A percentile compares a stretch with the other conserved stretches of the same genome.
phyloP scores from a whole-genome alignment of 2,113 vertebrate species.

The Oreochromis aureus region DNA sequence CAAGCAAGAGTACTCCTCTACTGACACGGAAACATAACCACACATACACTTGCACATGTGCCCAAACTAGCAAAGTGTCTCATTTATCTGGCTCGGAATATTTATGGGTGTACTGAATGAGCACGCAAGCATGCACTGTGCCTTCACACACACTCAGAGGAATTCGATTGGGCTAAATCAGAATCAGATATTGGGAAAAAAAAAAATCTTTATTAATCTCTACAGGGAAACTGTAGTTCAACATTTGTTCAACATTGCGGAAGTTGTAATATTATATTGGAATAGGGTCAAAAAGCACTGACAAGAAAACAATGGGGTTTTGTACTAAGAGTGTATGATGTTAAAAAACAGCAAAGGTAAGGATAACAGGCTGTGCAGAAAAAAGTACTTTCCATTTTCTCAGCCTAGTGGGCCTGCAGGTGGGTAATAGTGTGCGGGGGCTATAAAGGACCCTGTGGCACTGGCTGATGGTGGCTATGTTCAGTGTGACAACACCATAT shows the following conservation, averaged over 20 bases:
- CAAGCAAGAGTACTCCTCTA: not conserved
- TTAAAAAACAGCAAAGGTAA: not conserved
- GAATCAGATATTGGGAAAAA: not conserved
- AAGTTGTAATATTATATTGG: not conserved
- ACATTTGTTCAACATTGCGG: not conserved
- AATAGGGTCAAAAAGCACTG: not conserved
- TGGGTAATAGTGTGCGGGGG: constrained; percentile 44
- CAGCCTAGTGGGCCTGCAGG: constrained; percentile 31
- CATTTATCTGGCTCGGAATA: not conserved
- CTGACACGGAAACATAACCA: constrained; percentile 10
- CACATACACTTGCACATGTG: not conserved
- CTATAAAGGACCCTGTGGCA: constrained; percentile 13
- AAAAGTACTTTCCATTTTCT: constrained; percentile 4
- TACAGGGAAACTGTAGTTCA: not conserved
- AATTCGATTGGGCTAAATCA: not conserved
- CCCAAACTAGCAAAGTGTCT: not conserved
- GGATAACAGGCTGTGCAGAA: not conserved
- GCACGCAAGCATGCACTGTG: not conserved
- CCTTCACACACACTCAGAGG: not conserved
- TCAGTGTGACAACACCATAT: constrained; percentile 43
- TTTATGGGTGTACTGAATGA: not conserved
- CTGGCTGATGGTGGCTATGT: constrained; percentile 41
- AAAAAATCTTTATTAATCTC: not conserved
- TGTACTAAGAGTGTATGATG: not conserved
- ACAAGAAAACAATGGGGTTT: not conserved